These are phyloP conservation scores for Pao palembangensis DNA, from an alignment of 2,113 vertebrate genomes.

Conservation along the genomic window DNA sequence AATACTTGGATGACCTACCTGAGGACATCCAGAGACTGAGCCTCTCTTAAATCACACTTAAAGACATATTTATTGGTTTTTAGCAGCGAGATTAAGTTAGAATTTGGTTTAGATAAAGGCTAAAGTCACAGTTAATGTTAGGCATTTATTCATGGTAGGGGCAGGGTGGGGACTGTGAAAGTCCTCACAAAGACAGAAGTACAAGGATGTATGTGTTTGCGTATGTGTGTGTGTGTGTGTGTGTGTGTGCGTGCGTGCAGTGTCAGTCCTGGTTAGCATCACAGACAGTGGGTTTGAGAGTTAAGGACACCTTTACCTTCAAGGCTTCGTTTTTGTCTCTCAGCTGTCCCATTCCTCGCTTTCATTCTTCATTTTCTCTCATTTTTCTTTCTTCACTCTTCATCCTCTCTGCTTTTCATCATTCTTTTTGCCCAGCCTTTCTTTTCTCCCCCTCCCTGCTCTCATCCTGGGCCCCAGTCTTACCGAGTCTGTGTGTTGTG, in stretches of 20 bases:
- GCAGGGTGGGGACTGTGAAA: too few species aligned
- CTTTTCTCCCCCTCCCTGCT: constrained; percentile 2
- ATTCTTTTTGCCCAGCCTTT: constrained; percentile 27
- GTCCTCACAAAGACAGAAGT: too few species aligned
- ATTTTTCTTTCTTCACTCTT: constrained; percentile 7
- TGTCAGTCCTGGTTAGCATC: constrained; percentile 62
- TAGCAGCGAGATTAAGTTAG: too few species aligned
- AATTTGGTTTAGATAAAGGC: too few species aligned
- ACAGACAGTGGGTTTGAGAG: constrained; percentile 46
- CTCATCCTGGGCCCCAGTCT: constrained; percentile 56
- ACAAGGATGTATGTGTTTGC: too few species aligned
- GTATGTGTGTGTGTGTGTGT: constrained; percentile 9
- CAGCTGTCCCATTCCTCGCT: constrained; percentile 35
- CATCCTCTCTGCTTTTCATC: constrained; percentile 17
- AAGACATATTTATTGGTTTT: too few species aligned
- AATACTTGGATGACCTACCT: too few species aligned
- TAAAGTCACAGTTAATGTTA: too few species aligned
- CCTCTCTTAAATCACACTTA: too few species aligned
- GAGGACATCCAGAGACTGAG: too few species aligned
- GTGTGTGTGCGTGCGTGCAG: constrained; percentile 38
- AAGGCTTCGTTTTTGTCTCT: constrained; percentile 60
- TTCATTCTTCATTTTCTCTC: constrained; percentile 2
- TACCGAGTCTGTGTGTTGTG: constrained; percentile 53
- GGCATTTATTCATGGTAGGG: too few species aligned
- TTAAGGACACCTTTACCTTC: constrained; percentile 73